A percentile compares a stretch with the other conserved stretches of the same genome.
phyloP scores from a whole-genome alignment of 2,888 invertebrate genomes.

The Physocephala rufipes region DNA sequence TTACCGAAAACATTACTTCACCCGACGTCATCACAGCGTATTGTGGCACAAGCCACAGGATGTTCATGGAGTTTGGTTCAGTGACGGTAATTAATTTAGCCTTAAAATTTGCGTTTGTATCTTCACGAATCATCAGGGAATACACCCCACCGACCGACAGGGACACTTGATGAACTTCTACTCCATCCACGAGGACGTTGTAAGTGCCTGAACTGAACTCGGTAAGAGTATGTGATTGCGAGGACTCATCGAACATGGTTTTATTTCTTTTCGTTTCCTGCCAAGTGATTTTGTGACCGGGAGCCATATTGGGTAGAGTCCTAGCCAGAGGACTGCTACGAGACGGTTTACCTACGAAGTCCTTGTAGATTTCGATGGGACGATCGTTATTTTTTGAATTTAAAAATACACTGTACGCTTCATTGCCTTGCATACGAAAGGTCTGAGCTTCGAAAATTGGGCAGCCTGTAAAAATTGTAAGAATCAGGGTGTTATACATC shows the following conservation, averaged over 20 bases:
- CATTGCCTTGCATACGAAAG: slow-evolving; percentile 41
- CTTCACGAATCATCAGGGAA: slow-evolving; percentile 54
- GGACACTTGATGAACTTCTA: slow-evolving; percentile 19
- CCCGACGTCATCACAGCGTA: slow-evolving; percentile 74
- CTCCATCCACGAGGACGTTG: slow-evolving; percentile 47
- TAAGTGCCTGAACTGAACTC: slow-evolving; percentile 51
- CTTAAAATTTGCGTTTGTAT: slow-evolving; percentile 10
- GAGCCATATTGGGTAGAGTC: slow-evolving; percentile 52
- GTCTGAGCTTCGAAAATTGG: neutral
- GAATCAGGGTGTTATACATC: neutral
- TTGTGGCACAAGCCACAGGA: slow-evolving; percentile 75
- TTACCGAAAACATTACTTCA: slow-evolving; percentile 74
- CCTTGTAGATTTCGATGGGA: slow-evolving; percentile 45
- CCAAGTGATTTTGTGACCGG: slow-evolving; percentile 49
- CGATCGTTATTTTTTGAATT: slow-evolving; percentile 40
- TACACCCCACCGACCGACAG: slow-evolving; percentile 64
- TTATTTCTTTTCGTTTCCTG: slow-evolving; percentile 44
- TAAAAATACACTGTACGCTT: slow-evolving; percentile 57
- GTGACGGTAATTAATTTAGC: slow-evolving; percentile 49
- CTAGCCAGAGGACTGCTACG: slow-evolving; percentile 56
- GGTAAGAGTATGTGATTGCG: slow-evolving; percentile 44
- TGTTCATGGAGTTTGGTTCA: slow-evolving; percentile 68
- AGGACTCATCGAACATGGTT: slow-evolving; percentile 45
- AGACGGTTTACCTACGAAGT: slow-evolving; percentile 58
- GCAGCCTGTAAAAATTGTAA: slow-evolving; percentile 41